Evolutionary conservation across 2,888 invertebrate genomes (phyloP), one percentile per base, ranked within the genome.

Genomic region (Gortyna flavago): DNA sequence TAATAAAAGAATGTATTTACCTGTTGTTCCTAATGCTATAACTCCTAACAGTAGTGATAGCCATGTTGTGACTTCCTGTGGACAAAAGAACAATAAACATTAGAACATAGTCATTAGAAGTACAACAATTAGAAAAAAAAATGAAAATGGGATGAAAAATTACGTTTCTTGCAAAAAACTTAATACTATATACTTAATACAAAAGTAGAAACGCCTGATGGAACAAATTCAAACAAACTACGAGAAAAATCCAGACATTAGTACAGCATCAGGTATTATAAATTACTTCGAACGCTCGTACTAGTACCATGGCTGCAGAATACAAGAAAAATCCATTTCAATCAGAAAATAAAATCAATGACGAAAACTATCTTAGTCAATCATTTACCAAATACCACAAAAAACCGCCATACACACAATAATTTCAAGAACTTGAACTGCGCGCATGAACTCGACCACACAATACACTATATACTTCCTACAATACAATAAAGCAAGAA

Each of bases 51-150:
- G 85, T 87, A 96, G 76, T 67, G 94, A 90, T 81, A 95, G 85
- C 94, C 95, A 95, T 91, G 90, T 91, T 87, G 93, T 93, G 87
- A 92, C 88, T 84, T 95, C 93, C 96, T 96, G 96, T 81, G 87
- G 89, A 95, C 92, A 95, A 94, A 86, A 75, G 79, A 88, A 90
- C 32, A 77, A 57, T 4, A 51, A 48, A 8, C 11, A 67, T 81
- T 77, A 85, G 59, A 16, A 57, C 2, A 16, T 13, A 48, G 16
- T 16, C 44, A 48, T 4, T 18, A 48, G 16, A 18, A 44, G 3
- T 44, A 48, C 16, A 48, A 48, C 48, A 38, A 38, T 38, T 9
- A 38, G 38, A 38, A 35, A 35, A 35, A 35, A 35, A 35, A 3
- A 4, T 35, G 0, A 35, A 35, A 35, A 35, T 35, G 35, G 35